These are phyloP conservation scores for Eurytoma californica DNA, from an alignment of 2,888 invertebrate genomes.

Conservation along the genomic window DNA sequence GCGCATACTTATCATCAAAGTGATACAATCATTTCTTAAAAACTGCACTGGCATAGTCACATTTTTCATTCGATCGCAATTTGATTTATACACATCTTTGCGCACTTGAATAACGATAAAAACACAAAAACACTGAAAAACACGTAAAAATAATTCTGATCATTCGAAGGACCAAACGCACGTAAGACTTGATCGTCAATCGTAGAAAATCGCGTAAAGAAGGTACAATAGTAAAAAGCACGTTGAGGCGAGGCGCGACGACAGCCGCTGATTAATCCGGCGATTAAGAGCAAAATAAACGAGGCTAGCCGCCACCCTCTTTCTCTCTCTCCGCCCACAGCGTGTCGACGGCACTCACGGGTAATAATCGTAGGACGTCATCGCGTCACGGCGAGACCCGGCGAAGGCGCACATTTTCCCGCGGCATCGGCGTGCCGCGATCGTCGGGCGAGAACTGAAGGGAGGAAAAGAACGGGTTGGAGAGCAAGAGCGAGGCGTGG, in stretches of 20 bases:
- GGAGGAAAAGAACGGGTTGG: neutral
- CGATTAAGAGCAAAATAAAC: constrained; percentile 50
- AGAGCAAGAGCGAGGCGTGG: constrained; percentile 2
- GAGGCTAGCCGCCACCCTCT: constrained; percentile 25
- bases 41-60: too few species aligned
- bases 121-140: neutral
- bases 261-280: constrained; percentile 46
- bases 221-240: neutral
- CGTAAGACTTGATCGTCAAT: neutral
- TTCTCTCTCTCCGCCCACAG: neutral
- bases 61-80: too few species aligned
- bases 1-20: too few species aligned
- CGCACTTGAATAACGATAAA: neutral
- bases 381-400: constrained; percentile 18
- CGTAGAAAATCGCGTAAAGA: neutral
- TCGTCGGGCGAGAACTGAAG: constrained; percentile 8
- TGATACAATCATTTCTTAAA: too few species aligned
- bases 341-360: constrained; percentile 22
- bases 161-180: neutral
- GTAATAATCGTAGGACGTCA: constrained; percentile 31
- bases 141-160: neutral
- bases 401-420: constrained; percentile 34
- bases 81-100: neutral
- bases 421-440: constrained; percentile 24
- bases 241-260: neutral